Evolutionary conservation across 2,888 invertebrate species (phyloP), one percentile per base, ranked within the genome.

Genomic region (Hololepta plana): DNA sequence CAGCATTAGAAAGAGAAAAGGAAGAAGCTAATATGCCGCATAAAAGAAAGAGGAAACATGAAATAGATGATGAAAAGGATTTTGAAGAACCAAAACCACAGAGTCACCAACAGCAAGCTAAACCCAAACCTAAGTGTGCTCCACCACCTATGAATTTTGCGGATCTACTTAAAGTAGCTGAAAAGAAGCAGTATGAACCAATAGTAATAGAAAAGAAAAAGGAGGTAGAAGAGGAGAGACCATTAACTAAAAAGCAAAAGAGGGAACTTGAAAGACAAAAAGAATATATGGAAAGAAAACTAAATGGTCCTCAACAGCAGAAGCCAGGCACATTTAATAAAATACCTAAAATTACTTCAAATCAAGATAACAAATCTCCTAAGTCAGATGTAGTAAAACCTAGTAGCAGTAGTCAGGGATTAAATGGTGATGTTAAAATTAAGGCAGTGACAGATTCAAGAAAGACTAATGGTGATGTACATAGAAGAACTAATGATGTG

Each of bases 131-230:
- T n/a, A 1, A 56, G 62, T 3, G 49, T 58, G 23, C 22, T 21
- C 6, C 7, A 9, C 22, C 79, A 80, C 72, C 75, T 1, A 64
- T 85, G 49, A 35, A 81, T 49, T 88, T 84, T 45, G 62, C 67
- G 39, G 70, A 79, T 30, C 49, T 90, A 12, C 49, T 90, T 3
- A 79, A 82, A 52, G 55, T 87, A 4, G 87, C 87, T 0, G 80
- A 76, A 38, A 69, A 79, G 44, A 85, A 85, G 45, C 84, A 84
- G 36, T 64, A 68, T 47, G 79, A 84, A 45, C 85, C 85, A 0
- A 48, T 84, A 2, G 61, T 70, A 14, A 51, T 71, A 30, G 64
- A 67, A 36, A 48, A 54, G 12, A 63, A 62, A 42, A 54, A 57
- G 33, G 45, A 52, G 26, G 52, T 62, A 36, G 48, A 70, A 31